Percentiles rank a stretch among this genome's conserved stretches.
phyloP scores from a whole-genome alignment of 2,113 vertebrate genomes.

The Aspidoscelis tigris region DNA sequence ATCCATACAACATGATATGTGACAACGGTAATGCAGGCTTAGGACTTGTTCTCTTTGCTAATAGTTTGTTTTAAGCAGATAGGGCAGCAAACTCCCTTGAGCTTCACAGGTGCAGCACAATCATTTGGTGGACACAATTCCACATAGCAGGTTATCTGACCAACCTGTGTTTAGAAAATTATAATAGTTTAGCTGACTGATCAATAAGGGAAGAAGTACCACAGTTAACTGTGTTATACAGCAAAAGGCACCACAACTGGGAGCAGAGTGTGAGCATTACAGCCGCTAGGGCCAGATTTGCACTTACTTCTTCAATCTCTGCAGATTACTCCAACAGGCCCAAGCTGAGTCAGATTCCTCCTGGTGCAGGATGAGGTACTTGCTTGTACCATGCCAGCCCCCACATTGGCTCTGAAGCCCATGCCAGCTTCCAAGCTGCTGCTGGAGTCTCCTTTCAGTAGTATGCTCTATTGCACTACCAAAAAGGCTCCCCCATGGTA shows the following conservation, averaged over 20 bases:
- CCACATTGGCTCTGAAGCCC: not conserved
- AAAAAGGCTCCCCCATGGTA: too few species aligned
- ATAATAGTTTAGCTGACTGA: not conserved
- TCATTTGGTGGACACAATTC: constrained; percentile 81
- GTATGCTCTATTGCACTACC: too few species aligned
- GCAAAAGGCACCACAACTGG: not conserved
- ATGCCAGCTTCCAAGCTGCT: too few species aligned
- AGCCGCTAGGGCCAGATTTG: not conserved
- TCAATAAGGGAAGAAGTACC: not conserved
- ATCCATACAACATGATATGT: constrained; percentile 44
- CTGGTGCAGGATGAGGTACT: not conserved
- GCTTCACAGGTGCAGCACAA: constrained; percentile 80
- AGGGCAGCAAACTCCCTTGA: constrained; percentile 88
- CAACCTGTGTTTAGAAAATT: constrained; percentile 74
- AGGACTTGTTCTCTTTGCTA: constrained; percentile 61
- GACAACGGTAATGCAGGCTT: constrained; percentile 44
- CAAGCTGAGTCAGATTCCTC: too few species aligned
- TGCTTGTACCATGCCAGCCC: too few species aligned
- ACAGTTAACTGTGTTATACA: not conserved
- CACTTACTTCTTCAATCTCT: too few species aligned
- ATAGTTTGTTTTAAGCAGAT: constrained; percentile 73
- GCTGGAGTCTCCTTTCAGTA: too few species aligned
- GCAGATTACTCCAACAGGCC: too few species aligned
- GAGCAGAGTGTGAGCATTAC: not conserved
- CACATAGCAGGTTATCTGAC: constrained; percentile 94